phyloP scores from a whole-genome alignment of 2,113 vertebrate species.

The Sclerurus mexicanus region DNA sequence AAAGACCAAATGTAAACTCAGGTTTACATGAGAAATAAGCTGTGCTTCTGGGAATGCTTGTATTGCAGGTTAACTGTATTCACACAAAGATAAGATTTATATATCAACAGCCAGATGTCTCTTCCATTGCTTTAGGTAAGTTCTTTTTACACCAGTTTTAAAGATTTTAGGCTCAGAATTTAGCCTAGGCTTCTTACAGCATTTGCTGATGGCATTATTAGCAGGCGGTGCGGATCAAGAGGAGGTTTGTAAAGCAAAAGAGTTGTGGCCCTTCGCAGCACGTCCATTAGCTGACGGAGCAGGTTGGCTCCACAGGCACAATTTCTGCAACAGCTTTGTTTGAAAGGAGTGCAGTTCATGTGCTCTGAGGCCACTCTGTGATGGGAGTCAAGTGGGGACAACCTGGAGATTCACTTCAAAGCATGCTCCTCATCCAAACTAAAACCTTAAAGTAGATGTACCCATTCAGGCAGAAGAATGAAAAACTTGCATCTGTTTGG shows the following conservation, averaged over 20 bases:
- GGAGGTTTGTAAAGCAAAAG: background rate
- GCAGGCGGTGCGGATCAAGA: background rate
- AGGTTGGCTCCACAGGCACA: background rate
- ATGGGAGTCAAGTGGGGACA: background rate
- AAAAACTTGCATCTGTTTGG: background rate
- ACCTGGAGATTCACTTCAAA: background rate
- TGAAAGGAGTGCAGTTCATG: background rate
- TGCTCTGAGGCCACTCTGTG: background rate
- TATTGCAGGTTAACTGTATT: background rate
- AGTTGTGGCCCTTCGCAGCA: background rate
- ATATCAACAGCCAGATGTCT: background rate
- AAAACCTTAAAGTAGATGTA: background rate
- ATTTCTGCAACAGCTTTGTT: background rate
- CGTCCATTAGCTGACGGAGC: background rate
- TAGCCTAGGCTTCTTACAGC: background rate
- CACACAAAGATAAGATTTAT: background rate
- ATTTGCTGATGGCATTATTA: background rate
- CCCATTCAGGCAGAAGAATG: background rate
- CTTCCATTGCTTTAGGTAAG: background rate
- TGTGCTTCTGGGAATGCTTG: background rate
- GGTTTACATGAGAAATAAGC: slow-evolving; percentile 31
- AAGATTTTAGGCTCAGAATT: background rate
- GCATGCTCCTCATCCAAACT: background rate
- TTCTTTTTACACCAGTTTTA: background rate
- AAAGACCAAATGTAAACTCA: slow-evolving; percentile 40